Evolutionary conservation across 2,113 vertebrate species (phyloP).

Genomic region (Regulus satrapa): DNA sequence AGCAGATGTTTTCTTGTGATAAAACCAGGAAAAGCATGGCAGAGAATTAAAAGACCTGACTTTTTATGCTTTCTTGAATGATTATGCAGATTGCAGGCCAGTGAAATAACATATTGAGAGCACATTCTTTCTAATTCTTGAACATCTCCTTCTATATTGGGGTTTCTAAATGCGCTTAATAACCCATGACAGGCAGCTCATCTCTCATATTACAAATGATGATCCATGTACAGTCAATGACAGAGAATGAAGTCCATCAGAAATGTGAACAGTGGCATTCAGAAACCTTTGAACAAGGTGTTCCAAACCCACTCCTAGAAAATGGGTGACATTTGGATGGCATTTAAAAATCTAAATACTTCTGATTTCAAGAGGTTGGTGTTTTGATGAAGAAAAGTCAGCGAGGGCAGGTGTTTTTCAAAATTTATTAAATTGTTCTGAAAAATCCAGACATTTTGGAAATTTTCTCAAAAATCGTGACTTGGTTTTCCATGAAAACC

Average conservation of each 20-base stretch:
- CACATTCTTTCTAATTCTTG: not conserved
- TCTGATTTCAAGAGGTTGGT: not conserved
- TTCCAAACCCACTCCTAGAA: not conserved
- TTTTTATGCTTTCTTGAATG: not conserved
- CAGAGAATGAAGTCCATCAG: not conserved
- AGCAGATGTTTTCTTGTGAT: slow-evolving; percentile 51
- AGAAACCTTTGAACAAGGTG: too few relatives aligned
- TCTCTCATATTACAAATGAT: not conserved
- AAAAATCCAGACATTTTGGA: not conserved
- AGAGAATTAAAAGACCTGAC: not conserved
- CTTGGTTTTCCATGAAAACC: not conserved
- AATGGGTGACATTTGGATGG: not conserved
- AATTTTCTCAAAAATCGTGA: not conserved
- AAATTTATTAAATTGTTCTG: not conserved
- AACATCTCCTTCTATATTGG: not conserved
- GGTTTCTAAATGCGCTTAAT: not conserved
- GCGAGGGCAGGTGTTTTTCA: not conserved
- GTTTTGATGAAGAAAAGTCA: not conserved
- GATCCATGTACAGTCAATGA: not conserved
- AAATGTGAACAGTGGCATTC: not conserved
- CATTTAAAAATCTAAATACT: not conserved
- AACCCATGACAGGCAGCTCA: not conserved
- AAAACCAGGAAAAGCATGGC: not conserved
- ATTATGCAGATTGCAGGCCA: not conserved
- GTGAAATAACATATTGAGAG: not conserved